phyloP scores from a whole-genome alignment of 2,797 vertebrate species.

The Amblyraja radiata region DNA sequence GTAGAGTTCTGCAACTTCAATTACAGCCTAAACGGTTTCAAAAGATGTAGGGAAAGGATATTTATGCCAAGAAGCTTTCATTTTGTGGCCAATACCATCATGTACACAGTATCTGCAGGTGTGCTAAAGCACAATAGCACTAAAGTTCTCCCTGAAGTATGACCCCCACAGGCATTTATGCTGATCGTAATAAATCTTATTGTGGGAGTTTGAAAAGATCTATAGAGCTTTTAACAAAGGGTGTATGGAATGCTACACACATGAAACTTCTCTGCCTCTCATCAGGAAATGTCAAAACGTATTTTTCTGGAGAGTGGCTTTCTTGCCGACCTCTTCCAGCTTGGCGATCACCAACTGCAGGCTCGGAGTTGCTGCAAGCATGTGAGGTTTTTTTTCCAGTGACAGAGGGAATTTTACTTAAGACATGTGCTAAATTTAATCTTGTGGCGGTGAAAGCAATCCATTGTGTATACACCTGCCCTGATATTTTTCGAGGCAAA shows the following conservation, averaged over 20 bases:
- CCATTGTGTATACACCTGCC: constrained; percentile 2
- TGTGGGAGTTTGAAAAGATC: constrained; percentile 34
- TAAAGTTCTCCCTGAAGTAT: constrained; percentile 37
- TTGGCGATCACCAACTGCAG: not conserved
- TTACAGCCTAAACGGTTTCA: constrained; percentile 29
- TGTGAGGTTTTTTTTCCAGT: not conserved
- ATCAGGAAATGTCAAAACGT: constrained; percentile 36
- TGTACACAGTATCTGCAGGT: constrained; percentile 32
- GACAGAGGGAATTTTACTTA: constrained; percentile 13
- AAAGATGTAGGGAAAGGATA: constrained; percentile 36
- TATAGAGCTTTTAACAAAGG: constrained; percentile 37
- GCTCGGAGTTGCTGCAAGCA: not conserved
- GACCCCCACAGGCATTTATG: constrained; percentile 33
- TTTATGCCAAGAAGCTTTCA: constrained; percentile 36
- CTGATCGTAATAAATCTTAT: constrained; percentile 36
- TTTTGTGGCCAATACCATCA: constrained; percentile 26
- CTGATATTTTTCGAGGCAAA: constrained; percentile 6
- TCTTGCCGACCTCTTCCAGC: not conserved
- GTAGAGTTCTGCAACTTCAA: constrained; percentile 28
- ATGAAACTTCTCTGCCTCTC: constrained; percentile 35
- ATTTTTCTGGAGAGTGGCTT: constrained; percentile 31
- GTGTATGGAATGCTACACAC: constrained; percentile 35
- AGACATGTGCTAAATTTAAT: constrained; percentile 29
- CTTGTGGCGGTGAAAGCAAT: not conserved
- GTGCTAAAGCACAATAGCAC: constrained; percentile 29